Evolutionary conservation across 2,888 invertebrate genomes (phyloP).

Genomic region (Cosmopolites sordidus): DNA sequence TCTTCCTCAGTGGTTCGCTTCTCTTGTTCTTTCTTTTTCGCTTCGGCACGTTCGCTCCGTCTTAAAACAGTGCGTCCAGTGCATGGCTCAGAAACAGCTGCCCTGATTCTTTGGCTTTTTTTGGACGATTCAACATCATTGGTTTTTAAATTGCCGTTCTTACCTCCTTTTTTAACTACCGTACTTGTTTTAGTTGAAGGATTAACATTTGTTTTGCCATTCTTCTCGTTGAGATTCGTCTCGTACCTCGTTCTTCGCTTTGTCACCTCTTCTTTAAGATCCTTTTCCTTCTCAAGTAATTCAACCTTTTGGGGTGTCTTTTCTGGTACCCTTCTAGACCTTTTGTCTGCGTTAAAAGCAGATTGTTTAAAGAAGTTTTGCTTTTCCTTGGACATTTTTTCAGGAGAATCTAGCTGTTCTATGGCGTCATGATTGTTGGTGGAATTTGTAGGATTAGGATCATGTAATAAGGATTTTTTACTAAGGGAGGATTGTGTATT

Average conservation of each 20-base stretch:
- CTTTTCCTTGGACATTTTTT: constrained; percentile 81
- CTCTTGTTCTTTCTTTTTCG: constrained; percentile 16
- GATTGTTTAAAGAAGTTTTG: constrained; percentile 81
- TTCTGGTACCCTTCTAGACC: constrained; percentile 13
- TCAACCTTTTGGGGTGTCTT: constrained; percentile 44
- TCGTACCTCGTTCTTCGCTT: constrained; percentile 22
- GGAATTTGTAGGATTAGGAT: constrained; percentile 27
- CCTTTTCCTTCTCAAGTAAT: constrained; percentile 6
- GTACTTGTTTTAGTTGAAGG: constrained; percentile 7
- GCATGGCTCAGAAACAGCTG: neutral
- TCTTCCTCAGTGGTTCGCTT: constrained; percentile 10
- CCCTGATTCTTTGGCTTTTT: constrained; percentile 12
- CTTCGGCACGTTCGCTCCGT: constrained; percentile 15
- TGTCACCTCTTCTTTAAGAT: constrained; percentile 5
- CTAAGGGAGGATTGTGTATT: constrained; percentile 36
- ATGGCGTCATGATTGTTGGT: constrained; percentile 36
- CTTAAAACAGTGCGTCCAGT: constrained; percentile 10
- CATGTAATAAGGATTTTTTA: constrained; percentile 8
- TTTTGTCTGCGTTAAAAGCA: constrained; percentile 68
- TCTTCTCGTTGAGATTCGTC: constrained; percentile 16
- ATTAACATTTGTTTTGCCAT: constrained; percentile 6
- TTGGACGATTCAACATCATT: constrained; percentile 5
- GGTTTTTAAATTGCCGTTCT: constrained; percentile 12
- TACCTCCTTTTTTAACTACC: constrained; percentile 6
- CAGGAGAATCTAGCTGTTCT: constrained; percentile 57